These are phyloP conservation scores for Zeuzera pyrina DNA, from an alignment of 2,888 invertebrate genomes.

Conservation along the genomic window DNA sequence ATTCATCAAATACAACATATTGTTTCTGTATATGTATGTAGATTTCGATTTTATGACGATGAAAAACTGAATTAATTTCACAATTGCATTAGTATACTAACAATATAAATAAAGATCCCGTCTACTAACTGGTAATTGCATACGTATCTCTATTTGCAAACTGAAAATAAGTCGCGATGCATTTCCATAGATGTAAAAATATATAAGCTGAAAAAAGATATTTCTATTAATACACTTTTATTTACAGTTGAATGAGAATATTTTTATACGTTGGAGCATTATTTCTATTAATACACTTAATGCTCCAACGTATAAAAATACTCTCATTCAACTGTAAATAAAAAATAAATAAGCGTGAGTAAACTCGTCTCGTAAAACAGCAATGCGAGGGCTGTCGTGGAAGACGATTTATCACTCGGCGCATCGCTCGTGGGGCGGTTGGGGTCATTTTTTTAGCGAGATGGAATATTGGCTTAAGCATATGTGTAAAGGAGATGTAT, in stretches of 20 bases:
- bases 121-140: no score
- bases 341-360: constrained; percentile 43
- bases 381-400: constrained; percentile 46
- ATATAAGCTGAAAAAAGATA: constrained; percentile 28
- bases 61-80: no score
- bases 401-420: constrained; percentile 54
- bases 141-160: no score
- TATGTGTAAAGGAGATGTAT: constrained; percentile 31
- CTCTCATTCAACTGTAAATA: constrained; percentile 50
- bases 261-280: no score
- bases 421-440: constrained; percentile 41
- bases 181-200: constrained; percentile 28
- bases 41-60: no score
- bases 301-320: constrained; percentile 33
- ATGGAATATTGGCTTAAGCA: constrained; percentile 16
- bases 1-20: constrained; percentile 55
- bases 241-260: no score
- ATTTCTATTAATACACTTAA: constrained; percentile 47
- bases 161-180: no score
- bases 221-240: constrained; percentile 48
- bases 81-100: no score
- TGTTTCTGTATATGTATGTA: no score
- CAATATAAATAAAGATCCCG: no score
- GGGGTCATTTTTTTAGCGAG: constrained; percentile 30
- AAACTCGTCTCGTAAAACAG: constrained; percentile 38